Percentiles rank a stretch among this genome's conserved stretches.
Evolutionary conservation across 2,888 invertebrate species (phyloP).

Genomic region (Andrena bucephala): DNA sequence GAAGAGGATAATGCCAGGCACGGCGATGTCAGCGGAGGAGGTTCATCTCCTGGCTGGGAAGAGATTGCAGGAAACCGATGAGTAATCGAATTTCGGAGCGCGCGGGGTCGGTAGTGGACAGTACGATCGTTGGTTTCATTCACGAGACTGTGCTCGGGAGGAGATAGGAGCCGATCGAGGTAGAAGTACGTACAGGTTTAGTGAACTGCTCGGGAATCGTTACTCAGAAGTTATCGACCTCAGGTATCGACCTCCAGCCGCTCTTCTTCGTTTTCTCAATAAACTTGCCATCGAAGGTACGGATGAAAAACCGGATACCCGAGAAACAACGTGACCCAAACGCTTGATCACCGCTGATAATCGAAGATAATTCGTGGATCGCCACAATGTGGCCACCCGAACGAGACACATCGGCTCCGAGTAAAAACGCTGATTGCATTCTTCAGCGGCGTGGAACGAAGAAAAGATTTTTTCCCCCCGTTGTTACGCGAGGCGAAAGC

Average conservation of each 20-base stretch:
- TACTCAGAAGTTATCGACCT: too few species aligned
- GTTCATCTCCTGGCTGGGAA: neutral
- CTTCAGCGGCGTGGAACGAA: slow-evolving; percentile 46
- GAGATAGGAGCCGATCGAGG: neutral
- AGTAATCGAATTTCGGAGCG: too few species aligned
- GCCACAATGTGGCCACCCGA: neutral
- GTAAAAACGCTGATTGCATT: slow-evolving; percentile 50
- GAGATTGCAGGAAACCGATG: too few species aligned
- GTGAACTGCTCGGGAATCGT: too few species aligned
- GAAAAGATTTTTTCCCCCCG: slow-evolving; percentile 19
- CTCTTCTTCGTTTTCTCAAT: too few species aligned
- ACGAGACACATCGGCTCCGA: slow-evolving; percentile 33
- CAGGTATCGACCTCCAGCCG: too few species aligned
- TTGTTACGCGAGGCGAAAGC: slow-evolving; percentile 41
- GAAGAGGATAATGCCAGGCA: neutral
- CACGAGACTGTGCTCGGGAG: too few species aligned
- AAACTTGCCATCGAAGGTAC: too few species aligned
- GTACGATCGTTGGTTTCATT: too few species aligned
- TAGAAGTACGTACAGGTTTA: too few species aligned
- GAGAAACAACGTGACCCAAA: neutral
- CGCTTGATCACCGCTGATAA: neutral
- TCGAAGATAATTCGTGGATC: slow-evolving; percentile 18
- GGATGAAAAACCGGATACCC: neutral
- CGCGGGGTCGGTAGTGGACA: too few species aligned
- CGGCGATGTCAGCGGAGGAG: too few species aligned